Conservation (phyloP, 2,797 vertebrate genomes). For the Syncerus caffer region DNA sequence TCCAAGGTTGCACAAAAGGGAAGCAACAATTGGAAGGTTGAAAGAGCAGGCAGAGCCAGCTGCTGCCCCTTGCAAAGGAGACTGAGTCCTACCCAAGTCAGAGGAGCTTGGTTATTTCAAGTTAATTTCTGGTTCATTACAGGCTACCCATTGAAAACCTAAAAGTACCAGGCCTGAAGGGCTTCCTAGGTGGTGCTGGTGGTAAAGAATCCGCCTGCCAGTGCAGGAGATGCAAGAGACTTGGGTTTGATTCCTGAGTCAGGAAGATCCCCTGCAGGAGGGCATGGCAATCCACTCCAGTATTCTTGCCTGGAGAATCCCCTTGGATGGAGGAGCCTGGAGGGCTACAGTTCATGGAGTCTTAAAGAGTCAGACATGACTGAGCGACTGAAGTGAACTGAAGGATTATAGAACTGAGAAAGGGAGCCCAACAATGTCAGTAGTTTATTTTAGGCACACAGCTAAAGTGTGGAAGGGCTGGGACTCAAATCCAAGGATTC, state of each 20-base stretch:
- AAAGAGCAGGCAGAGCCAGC: background rate
- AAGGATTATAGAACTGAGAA: background rate
- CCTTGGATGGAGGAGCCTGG: background rate
- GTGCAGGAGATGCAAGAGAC: background rate
- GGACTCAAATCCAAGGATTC: background rate
- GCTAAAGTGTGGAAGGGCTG: background rate
- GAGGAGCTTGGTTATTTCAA: background rate
- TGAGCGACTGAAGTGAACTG: background rate
- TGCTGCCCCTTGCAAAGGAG: rapidly evolving
- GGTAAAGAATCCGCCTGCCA: rapidly evolving
- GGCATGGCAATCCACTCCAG: background rate
- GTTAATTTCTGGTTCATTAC: background rate
- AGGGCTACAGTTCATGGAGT: background rate
- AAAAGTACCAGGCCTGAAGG: background rate
- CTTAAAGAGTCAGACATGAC: background rate
- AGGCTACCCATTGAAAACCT: background rate
- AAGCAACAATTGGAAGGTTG: background rate
- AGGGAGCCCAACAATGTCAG: background rate
- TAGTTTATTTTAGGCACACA: background rate
- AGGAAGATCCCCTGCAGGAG: background rate
- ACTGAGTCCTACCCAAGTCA: background rate
- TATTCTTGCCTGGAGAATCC: background rate
- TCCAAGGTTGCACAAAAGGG: background rate
- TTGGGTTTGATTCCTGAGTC: background rate
- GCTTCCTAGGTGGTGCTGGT: background rate